Base-by-base conservation (phyloP, 2,888 invertebrate genomes). In the Polyommatus iphigenia region DNA sequence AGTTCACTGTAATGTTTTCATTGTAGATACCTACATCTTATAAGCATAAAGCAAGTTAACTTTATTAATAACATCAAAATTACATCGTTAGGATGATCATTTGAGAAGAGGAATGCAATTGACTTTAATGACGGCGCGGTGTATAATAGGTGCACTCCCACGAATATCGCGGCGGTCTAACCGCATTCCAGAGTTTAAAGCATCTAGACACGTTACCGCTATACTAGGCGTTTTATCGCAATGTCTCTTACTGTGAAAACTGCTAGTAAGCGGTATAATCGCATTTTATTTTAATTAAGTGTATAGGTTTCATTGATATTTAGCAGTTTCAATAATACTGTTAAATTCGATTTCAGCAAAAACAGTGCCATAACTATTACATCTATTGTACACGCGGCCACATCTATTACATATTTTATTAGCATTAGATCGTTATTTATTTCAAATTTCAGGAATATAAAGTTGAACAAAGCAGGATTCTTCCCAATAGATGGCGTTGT, bases 171-270 rank as follows among this genome's bases (percentile, higher is more conserved):
- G 83, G 82, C 82, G 79, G 83, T 85, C 83, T 78, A 83, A 82
- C 85, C 82, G 83, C 86, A 87, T 87, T 87, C 86, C 87, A 82
- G 80, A 79, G 80, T 80, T 82, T 79, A 82, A 83, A 82, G 82
- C 84, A 83, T 82, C 81, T 83, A 85, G 84, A 82, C 82, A 78
- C 73, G 80, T 80, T 80, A 79, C 79, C 78, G 79, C 78, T 80
- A 76, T 67, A 77, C 76, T 57, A 29, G 24, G 10, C 57, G 7
- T 77, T 72, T 71, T 77, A 72, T 57, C 54, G 72, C 32, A 75
- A 18, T 13, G 72, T 72, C n/a, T 72, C 41, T n/a, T 41, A 72
- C 36, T 72, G 18, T 72, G 41, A 72, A 72, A 41, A 2, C 67
- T 13, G 67, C 13, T 18, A 67, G 8, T 20, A 59, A 59, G 18